Base-by-base conservation (phyloP, 2,113 vertebrate species). In the Pomatostomus ruficeps region DNA sequence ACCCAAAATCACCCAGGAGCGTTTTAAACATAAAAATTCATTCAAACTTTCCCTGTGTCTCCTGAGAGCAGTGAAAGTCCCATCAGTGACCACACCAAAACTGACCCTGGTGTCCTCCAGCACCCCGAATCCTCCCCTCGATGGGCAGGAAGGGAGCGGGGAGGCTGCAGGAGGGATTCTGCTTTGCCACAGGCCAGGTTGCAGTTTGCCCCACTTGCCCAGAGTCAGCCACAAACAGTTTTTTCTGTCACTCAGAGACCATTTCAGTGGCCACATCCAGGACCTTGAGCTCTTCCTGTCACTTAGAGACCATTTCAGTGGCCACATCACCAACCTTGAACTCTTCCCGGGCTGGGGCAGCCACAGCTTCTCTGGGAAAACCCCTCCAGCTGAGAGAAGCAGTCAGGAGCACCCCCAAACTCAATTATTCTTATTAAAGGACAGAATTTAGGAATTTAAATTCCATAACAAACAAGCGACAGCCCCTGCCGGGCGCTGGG, bases 381-480 rank as follows among this genome's bases (percentile, higher is more conserved):
- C 22, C 23, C 4, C 9, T 42, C 59, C 6, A 20, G 10, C 29
- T 71, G 65, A 35, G 18, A 78, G 18, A 26, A 79, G 7, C 57
- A 29, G 16, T 35, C 58, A 87, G 46, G 18, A 66, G 6, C 36
- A 24, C 1, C 33, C 49, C 4, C 16, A 45, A 85, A 75, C 6
- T 4, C 9, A 38, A 22, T 24, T 40, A 54, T 62, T 62, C 46
- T 42, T 58, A 40, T 22, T 33, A 72, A 59, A 88, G 48, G 22
- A n/a, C 4, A 51, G 46, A 42, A 48, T 77, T 91, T 57, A 33
- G 71, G 10, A 31, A 46, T 61, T 43, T 33, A 54, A 49, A 66
- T 23, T 26, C n/a, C 4, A 0, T 24, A 26, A 74, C 24, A 51
- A 26, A 16, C 35, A 33, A 6, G 4, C 16, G 59, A 19, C 1